Base-by-base conservation (phyloP, 2,113 vertebrate genomes). In the Pluvianellus socialis region DNA sequence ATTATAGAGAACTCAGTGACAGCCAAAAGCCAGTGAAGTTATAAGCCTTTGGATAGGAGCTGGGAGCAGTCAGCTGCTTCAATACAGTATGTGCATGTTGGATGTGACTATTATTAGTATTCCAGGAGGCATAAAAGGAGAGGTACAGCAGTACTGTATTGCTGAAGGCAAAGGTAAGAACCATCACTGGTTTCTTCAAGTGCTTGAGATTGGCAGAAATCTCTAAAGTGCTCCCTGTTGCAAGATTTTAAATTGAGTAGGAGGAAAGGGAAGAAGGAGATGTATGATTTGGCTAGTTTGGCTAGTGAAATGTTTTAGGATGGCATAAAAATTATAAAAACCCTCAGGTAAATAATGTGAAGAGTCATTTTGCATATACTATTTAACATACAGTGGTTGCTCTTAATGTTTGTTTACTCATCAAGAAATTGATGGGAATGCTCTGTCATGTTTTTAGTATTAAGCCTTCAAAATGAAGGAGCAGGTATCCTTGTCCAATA, bases 211-310 rank as follows among this genome's bases (percentile, higher is more conserved):
- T 40, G 70, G 35, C 45, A 79, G 74, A 79, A 70, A 32, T 58
- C 40, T 79, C 40, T 19, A 22, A 52, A 66, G 13, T 32, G 12
- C 18, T 59, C 33, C n/a, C n/a, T 0, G 0, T 0, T 27, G 23
- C 19, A 50, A 50, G 49, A 90, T 35, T 49, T 84, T 38, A 59
- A 75, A 40, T 18, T 30, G 61, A 2, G 10, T 30, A 40, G 38
- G 49, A 58, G 42, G 44, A 73, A 91, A 12, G 9, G 38, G 3
- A 8, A 52, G 35, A 21, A 86, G 28, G 40, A 77, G 23, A 24
- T 65, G 9, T 15, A 45, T 58, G 13, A 16, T 59, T 40, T 50
- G 15, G 45, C 20, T 28, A 92, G 50, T 73, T 59, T 65, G 52
- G 18, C 40, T 55, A 53, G 12, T 18, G 21, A 56, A 73, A 35